These are phyloP conservation scores for Empis livida DNA, from an alignment of 2,888 invertebrate genomes.

Conservation along the genomic window DNA sequence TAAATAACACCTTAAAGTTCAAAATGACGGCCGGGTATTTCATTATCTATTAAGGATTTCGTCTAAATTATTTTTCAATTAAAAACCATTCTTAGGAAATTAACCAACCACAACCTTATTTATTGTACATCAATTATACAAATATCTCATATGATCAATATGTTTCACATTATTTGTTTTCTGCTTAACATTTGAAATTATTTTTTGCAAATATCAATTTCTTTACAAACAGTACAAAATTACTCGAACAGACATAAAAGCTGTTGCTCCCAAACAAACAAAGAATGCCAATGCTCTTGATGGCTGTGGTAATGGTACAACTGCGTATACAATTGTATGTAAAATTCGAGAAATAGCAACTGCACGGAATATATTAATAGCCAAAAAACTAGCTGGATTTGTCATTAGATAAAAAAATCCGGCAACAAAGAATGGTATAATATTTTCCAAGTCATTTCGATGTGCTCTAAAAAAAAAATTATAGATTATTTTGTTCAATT, in stretches of 20 bases:
- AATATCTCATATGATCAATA: too few species aligned
- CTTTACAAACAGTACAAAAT: constrained; percentile 19
- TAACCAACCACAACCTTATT: too few species aligned
- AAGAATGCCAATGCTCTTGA: constrained; percentile 37
- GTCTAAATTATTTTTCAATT: too few species aligned
- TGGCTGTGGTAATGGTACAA: constrained; percentile 41
- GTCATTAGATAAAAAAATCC: constrained; percentile 41
- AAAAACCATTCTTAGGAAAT: too few species aligned
- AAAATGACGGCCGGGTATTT: too few species aligned
- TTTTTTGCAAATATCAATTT: too few species aligned
- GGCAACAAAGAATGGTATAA: constrained; percentile 40
- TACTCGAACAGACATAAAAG: constrained; percentile 38
- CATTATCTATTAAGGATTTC: too few species aligned
- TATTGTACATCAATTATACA: too few species aligned
- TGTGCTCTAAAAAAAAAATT: constrained; percentile 39
- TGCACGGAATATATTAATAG: constrained; percentile 40
- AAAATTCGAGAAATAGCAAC: constrained; percentile 38
- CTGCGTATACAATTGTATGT: constrained; percentile 45
- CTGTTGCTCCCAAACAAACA: constrained; percentile 32
- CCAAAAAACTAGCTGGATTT: constrained; percentile 36
- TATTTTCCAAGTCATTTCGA: constrained; percentile 48
- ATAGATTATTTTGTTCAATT: not conserved
- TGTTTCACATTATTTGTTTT: too few species aligned
- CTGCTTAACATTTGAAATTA: too few species aligned
- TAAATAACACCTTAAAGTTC: too few species aligned